A percentile compares a stretch with the other conserved stretches of the same genome.
Evolutionary conservation across 2,113 vertebrate species (phyloP).

Genomic region (Lethenteron camtschaticum): DNA sequence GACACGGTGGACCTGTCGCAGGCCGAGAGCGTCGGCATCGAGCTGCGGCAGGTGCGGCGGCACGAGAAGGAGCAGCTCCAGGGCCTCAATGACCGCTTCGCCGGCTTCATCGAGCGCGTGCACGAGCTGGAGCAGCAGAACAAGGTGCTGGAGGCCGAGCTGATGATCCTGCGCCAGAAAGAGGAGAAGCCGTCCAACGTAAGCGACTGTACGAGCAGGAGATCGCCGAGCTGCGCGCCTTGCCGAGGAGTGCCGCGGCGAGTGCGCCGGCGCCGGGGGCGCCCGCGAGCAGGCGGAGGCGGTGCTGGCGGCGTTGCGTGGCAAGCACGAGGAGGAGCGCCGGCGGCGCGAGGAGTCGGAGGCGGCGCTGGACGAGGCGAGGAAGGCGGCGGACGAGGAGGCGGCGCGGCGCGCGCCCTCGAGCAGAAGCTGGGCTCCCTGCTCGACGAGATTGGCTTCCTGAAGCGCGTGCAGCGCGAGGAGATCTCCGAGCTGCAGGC

Average conservation of each 20-base stretch:
- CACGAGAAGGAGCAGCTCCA: conserved; percentile 24
- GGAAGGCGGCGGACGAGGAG: conserved; percentile 16
- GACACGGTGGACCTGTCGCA: no score
- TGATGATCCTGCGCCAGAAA: conserved; percentile 17
- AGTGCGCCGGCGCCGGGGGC: conserved; percentile 22
- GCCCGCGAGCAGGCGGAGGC: conserved; percentile 22
- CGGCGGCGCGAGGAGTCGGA: conserved; percentile 16
- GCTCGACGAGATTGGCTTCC: conserved; percentile 20
- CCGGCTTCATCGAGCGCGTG: conserved; percentile 29
- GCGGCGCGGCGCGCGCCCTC: background rate
- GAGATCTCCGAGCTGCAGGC: conserved; percentile 20
- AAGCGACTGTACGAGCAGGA: conserved; percentile 26
- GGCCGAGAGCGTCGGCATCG: conserved; percentile 13
- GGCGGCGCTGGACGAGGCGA: conserved; percentile 14
- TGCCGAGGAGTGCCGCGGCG: conserved; percentile 16
- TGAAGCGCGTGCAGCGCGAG: conserved; percentile 21
- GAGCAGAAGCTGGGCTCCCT: conserved; percentile 17
- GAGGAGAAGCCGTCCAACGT: conserved; percentile 16
- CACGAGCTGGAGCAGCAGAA: conserved; percentile 26
- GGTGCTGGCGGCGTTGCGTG: conserved; percentile 16
- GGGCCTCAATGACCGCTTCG: conserved; percentile 27
- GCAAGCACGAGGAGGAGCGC: conserved; percentile 17
- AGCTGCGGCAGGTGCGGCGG: conserved; percentile 24
- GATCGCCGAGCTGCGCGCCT: conserved; percentile 18
- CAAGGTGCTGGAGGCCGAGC: conserved; percentile 22